Evolutionary conservation across 1,140 invertebrate genomes (phyloP), one percentile per base, ranked within the genome.

Genomic region (Rhynchophorus ferrugineus): DNA sequence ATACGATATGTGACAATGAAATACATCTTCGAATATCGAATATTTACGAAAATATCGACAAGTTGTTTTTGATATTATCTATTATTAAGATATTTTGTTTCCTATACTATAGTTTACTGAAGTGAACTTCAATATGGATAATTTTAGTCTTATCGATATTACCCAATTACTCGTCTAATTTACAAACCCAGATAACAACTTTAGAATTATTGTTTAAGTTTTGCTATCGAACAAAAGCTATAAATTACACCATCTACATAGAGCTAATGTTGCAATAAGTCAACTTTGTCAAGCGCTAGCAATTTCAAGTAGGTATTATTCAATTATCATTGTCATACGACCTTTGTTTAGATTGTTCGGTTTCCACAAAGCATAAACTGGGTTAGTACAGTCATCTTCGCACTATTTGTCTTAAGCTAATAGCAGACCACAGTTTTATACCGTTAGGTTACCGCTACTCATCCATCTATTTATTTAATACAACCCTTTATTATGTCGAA

Each of bases 231-330:
- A 48, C 20, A 48, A 48, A 14, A 39, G n/a, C 18, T 20, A 14
- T 48, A 24, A 39, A 48, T 48, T 48, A 39, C 35, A n/a, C n/a
- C n/a, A 9, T 14, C 13, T 7, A 13, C 11, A 48, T 39, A 24
- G 46, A 39, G 37, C 46, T 22, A 11, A 20, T 24, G 37, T 16
- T 24, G 37, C 35, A 48, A 18, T 48, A 48, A 48, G 46, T 39
- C 46, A 38, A 48, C 37, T 48, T 48, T 48, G 46, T 48, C 35
- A 48, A 48, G 39, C 46, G 29, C 42, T 44, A 14, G 21, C 42
- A 48, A 48, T 39, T 48, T 39, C 46, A 48, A 39, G 44, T 47
- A 35, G 33, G 21, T 39, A 39, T 44, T 39, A 48, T 48, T 48
- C 46, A 48, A 48, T 48, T 48, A 48, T 39, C 35, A 48, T 48